Percentiles rank a stretch among this genome's conserved stretches.
phyloP scores from a whole-genome alignment of 2,888 invertebrate species.

The Aspidiotus rigidus region DNA sequence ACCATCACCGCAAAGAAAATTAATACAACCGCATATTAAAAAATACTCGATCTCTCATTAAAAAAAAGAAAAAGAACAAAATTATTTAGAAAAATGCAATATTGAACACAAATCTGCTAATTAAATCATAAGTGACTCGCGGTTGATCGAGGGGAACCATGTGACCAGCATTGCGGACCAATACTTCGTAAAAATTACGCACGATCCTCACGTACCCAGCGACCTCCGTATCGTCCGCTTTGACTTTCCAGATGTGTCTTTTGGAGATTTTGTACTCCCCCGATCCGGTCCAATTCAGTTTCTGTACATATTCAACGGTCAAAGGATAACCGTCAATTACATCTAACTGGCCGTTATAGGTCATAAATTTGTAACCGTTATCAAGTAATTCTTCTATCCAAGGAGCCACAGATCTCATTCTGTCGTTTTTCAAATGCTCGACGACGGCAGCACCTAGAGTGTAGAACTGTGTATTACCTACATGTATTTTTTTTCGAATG shows the following conservation, averaged over 20 bases:
- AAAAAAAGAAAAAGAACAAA: no score
- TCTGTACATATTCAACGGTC: constrained; percentile 66
- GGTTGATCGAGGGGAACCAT: constrained; percentile 75
- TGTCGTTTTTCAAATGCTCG: constrained; percentile 58
- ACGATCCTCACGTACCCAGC: constrained; percentile 68
- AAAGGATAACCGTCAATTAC: constrained; percentile 82
- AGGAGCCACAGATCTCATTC: constrained; percentile 70
- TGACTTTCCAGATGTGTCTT: constrained; percentile 61
- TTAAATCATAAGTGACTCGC: constrained; percentile 63
- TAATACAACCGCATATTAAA: no score
- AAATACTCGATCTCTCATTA: no score
- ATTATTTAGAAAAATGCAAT: constrained; percentile 43
- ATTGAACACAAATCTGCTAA: constrained; percentile 56
- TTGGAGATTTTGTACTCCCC: constrained; percentile 57
- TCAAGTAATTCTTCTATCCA: constrained; percentile 60
- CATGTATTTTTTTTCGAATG: constrained; percentile 58
- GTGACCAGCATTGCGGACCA: constrained; percentile 71
- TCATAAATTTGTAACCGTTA: constrained; percentile 56
- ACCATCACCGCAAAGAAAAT: no score
- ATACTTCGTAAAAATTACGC: constrained; percentile 60
- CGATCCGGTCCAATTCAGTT: constrained; percentile 59
- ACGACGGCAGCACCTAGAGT: constrained; percentile 58
- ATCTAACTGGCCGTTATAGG: constrained; percentile 86
- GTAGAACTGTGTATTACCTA: constrained; percentile 63
- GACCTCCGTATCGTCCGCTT: constrained; percentile 46